Evolutionary conservation across 1,140 invertebrate species (phyloP), one percentile per base, ranked within the genome.

Genomic region (Drosophila navojoa): DNA sequence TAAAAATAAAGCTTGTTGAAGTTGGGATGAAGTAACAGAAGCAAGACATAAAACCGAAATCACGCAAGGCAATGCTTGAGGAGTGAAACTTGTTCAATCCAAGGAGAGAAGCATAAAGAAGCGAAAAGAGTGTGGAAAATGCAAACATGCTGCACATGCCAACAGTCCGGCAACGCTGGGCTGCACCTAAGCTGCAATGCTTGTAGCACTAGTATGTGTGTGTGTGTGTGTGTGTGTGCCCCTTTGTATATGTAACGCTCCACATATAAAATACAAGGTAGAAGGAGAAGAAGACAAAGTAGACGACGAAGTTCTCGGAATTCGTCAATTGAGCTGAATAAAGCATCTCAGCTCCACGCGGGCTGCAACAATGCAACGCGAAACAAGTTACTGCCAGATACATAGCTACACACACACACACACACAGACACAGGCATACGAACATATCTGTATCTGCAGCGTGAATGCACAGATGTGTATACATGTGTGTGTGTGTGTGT

Each of bases 291-390:
- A 29, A 49, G 61, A 44, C 29, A 38, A 47, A 71, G 68, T 50
- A 16, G 61, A 55, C 5, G 42, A 66, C 62, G 52, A 66, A 70
- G 78, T 86, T 86, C 81, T 86, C 64, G 79, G 81, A 86, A 86
- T 59, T 60, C 81, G 60, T 74, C 66, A 77, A 77, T 77, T 77
- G 75, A 77, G 60, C 63, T 54, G 52, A 68, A 53, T 85, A 68
- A 70, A 74, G 59, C 61, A 44, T n/a, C 45, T 27, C 42, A 32
- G 35, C 47, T 38, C 19, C 35, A 38, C 44, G 15, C 16, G 22
- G 15, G 25, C 60, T 62, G 67, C 67, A 70, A 70, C 66, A 62
- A 62, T 57, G 58, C 59, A 74, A 40, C 61, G 42, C 68, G 38
- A 67, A 73, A 73, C 64, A 57, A 69, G 71, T 73, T 73, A 73